Evolutionary conservation across 2,888 invertebrate genomes (phyloP).

Genomic region (Aleiodes alternator): DNA sequence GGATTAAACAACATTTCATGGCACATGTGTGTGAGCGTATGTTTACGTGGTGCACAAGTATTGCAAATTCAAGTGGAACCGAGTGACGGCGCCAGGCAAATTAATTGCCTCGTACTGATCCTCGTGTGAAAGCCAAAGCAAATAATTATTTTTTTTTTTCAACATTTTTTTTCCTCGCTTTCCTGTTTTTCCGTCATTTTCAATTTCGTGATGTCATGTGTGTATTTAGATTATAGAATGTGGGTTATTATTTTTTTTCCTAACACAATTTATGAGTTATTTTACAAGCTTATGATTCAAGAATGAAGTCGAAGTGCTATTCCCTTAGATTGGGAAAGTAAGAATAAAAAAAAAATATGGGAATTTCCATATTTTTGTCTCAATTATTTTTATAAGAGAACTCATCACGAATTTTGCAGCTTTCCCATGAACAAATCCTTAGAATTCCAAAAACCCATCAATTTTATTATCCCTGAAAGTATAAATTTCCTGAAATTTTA

Average conservation of each 20-base stretch:
- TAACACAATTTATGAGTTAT: too few relatives aligned
- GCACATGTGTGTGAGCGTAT: neutral
- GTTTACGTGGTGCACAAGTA: conserved; percentile 2
- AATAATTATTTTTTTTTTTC: conserved; percentile 1
- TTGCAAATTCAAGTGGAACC: conserved; percentile 34
- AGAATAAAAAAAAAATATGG: too few relatives aligned
- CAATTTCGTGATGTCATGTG: conserved; percentile 21
- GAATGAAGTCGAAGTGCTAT: too few relatives aligned
- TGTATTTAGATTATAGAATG: conserved; percentile 11
- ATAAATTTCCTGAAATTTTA: neutral
- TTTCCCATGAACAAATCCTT: too few relatives aligned
- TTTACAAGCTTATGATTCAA: too few relatives aligned
- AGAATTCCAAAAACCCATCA: neutral
- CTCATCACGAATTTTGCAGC: too few relatives aligned
- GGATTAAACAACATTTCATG: conserved; percentile 13
- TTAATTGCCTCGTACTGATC: conserved; percentile 33
- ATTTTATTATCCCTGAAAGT: neutral
- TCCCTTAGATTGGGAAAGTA: neutral
- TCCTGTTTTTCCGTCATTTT: conserved; percentile 15
- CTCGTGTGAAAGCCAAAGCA: conserved; percentile 37
- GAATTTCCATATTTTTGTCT: too few relatives aligned
- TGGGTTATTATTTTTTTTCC: neutral
- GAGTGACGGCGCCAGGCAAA: conserved; percentile 34
- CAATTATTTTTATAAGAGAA: too few relatives aligned
- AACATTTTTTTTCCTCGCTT: conserved; percentile 3